Evolutionary conservation across 2,797 vertebrate genomes (phyloP), one percentile per base, ranked within the genome.

Genomic region (Poecile montanus): DNA sequence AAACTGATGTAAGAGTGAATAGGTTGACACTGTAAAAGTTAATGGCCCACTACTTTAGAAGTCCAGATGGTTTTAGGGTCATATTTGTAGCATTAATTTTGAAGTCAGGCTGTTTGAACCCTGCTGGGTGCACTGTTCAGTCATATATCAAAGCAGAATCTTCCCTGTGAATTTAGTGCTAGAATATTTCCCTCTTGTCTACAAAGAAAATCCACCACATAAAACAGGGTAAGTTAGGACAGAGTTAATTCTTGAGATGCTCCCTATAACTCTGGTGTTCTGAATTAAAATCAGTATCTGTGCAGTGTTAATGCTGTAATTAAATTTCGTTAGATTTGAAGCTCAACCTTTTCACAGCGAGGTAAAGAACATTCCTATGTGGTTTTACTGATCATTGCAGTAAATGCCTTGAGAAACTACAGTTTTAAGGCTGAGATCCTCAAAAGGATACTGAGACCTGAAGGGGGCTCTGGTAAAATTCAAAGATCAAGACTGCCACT

Each of bases 271-370:
- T 94, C 68, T 15, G 57, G 42, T 25, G 26, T 26, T 88, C 92
- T 74, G 85, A 92, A 87, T 36, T 75, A 54, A 85, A 94, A 91
- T 85, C 88, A 45, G 36, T 72, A 58, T 48, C 91, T 93, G 71
- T 90, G 73, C 73, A 92, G 86, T 58, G 72, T 91, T 92, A 97
- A 96, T 81, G 57, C 57, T 66, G 73, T 87, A 95, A 97, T 97
- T 97, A 96, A 96, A 92, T 90, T 78, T 96, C 94, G 91, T 95
- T 96, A 95, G 89, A 97, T 96, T 95, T 96, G 96, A 97, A 96
- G 76, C 88, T 91, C 86, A 91, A 30, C 56, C 71, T 95, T 96
- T 96, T 92, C 95, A 87, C 11, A 87, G 68, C 73, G 79, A 74
- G 54, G 94, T 94, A 91, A 91, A 88, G 87, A 94, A 87, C 71